Base-by-base conservation (phyloP, 2,113 vertebrate genomes). In the Alouatta palliata region DNA sequence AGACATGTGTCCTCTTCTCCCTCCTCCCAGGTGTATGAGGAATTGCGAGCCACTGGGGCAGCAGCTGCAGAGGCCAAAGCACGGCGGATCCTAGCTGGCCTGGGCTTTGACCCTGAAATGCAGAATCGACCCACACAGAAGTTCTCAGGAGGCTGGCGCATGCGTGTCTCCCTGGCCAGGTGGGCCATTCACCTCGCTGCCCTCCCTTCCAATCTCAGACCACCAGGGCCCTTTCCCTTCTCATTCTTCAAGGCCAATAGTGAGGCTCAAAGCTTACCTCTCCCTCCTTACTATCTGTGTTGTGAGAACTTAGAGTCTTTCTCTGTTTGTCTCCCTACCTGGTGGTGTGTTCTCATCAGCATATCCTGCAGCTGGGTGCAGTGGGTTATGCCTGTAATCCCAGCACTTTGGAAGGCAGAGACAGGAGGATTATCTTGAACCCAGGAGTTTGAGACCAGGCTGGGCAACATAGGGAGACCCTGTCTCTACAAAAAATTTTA, bases 141-240 rank as follows among this genome's bases (percentile, higher is more conserved):
- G 97, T 99, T 99, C 97, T 99, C 99, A 0, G 99, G 99, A 52
- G 99, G 99, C 3, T 99, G 99, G 99, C 99, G 99, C 40, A 99
- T 99, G 99, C 99, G 99, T 76, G 99, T 99, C 25, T 99, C 99
- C 1, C 97, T 99, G 7, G 99, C 99, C 91, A 99, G 99, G 99
- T 99, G 70, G 73, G 64, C 37, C 3, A 6, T 11, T 14, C 21
- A 0, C 17, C 23, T 43, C 3, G 5, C 25, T 8, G 6, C 8
- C 27, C 49, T 47, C 30, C 81, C 47, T 94, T 45, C n/a, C 2
- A 37, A 12, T 32, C 21, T 30, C 16, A 54, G 6, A 8, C 85
- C 9, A 35, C 43, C 7, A 14, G 45, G 49, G 19, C 16, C 17
- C 25, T 83, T 45, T 75, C 16, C 19, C 9, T 43, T 54, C 27